phyloP scores from a whole-genome alignment of 2,113 vertebrate genomes.

The Origma solitaria region DNA sequence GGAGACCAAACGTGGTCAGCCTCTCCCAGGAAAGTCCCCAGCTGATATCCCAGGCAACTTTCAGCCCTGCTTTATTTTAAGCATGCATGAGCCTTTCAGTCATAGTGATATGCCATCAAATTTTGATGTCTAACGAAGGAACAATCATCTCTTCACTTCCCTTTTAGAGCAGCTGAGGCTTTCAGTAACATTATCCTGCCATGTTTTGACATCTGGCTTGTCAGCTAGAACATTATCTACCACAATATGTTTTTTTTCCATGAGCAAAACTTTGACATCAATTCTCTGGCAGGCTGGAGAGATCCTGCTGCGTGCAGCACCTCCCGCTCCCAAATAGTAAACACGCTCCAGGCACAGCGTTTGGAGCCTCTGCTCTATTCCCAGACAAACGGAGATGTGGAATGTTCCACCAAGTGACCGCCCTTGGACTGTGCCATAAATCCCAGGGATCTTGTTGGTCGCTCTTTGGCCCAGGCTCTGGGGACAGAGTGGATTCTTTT shows the following conservation, averaged over 20 bases:
- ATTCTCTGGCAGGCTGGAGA: not conserved
- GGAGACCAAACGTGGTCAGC: not conserved
- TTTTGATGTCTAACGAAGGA: conserved; percentile 29
- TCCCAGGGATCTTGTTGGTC: not conserved
- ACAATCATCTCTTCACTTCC: not conserved
- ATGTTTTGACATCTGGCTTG: conserved; percentile 58
- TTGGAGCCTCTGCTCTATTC: not conserved
- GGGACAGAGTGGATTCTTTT: not conserved
- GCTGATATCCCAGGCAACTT: not conserved
- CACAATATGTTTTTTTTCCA: conserved; percentile 22
- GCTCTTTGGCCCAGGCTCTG: not conserved
- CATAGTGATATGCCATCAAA: not conserved
- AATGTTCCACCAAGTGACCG: not conserved
- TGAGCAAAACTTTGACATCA: not conserved
- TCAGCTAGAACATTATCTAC: conserved; percentile 32
- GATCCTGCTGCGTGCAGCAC: not conserved
- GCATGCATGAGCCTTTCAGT: not conserved
- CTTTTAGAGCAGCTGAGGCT: conserved; percentile 33
- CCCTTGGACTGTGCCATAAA: not conserved
- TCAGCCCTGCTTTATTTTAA: not conserved
- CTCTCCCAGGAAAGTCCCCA: not conserved
- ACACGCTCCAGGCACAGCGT: not conserved
- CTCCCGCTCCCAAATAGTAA: not conserved
- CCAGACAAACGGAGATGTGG: not conserved
- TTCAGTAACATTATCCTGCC: conserved; percentile 41